Evolutionary conservation across 1,140 invertebrate genomes (phyloP).

Genomic region (Pachypeltis micranthus): DNA sequence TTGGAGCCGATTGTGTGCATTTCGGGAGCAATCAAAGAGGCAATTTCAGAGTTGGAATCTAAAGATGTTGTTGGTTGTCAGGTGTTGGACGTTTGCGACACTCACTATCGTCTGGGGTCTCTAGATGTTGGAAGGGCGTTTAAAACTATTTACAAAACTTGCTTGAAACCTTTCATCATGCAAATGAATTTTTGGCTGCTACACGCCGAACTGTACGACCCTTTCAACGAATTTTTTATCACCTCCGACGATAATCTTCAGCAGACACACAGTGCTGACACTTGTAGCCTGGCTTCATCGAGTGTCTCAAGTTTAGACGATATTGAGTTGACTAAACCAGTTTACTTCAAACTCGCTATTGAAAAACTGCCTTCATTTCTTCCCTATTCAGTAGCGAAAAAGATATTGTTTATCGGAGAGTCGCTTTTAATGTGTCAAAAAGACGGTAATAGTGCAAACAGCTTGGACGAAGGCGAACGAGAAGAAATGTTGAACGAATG

Average conservation of each 20-base stretch:
- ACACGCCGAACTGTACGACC: slow-evolving; percentile 11
- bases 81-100: slow-evolving; percentile 11
- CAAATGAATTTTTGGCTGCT: slow-evolving; percentile 13
- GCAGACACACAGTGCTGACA: not conserved
- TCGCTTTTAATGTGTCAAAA: slow-evolving; percentile 8
- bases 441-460: not conserved
- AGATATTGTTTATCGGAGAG: slow-evolving; percentile 13
- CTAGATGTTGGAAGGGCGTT: not conserved
- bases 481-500: not conserved
- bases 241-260: not conserved
- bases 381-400: slow-evolving; percentile 7
- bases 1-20: not conserved
- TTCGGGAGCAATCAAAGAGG: not conserved
- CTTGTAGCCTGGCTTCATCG: not conserved
- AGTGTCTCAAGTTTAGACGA: not conserved
- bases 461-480: not conserved
- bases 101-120: not conserved
- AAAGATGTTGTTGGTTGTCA: slow-evolving; percentile 8
- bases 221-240: slow-evolving; percentile 10
- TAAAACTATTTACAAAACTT: slow-evolving; percentile 2
- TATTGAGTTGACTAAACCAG: not conserved
- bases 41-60: not conserved
- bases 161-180: slow-evolving; percentile 8
- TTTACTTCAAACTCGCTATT: not conserved
- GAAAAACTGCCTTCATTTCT: slow-evolving; percentile 9